Evolutionary conservation across 2,797 vertebrate genomes (phyloP).

Genomic region (Pangasius krempfi): DNA sequence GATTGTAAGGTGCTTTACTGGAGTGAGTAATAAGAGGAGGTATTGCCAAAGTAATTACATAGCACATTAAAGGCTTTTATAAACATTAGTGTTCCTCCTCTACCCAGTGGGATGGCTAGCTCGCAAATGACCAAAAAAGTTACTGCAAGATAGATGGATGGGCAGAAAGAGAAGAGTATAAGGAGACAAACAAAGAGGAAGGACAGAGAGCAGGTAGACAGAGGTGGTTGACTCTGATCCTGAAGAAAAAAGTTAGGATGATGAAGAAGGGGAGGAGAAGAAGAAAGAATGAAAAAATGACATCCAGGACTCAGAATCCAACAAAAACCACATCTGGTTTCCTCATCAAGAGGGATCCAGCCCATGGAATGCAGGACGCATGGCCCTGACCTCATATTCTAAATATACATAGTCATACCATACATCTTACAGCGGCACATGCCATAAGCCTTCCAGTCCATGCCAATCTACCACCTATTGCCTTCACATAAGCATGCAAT

Average conservation of each 20-base stretch:
- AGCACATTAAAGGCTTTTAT: slow-evolving; percentile 81
- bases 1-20: slow-evolving; percentile 76
- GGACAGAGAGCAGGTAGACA: slow-evolving; percentile 40
- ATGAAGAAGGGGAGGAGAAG: slow-evolving; percentile 52
- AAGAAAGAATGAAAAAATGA: slow-evolving; percentile 61
- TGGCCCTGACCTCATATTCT: slow-evolving; percentile 63
- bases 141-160: slow-evolving; percentile 22
- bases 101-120: slow-evolving; percentile 73
- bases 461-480: slow-evolving; percentile 37
- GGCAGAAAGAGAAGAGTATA: slow-evolving; percentile 48
- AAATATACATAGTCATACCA: slow-evolving; percentile 64
- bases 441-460: slow-evolving; percentile 35
- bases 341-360: slow-evolving; percentile 69
- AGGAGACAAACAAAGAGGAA: slow-evolving; percentile 56
- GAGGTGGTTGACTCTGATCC: slow-evolving; percentile 7
- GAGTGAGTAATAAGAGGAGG: slow-evolving; percentile 77
- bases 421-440: slow-evolving; percentile 57
- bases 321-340: slow-evolving; percentile 78
- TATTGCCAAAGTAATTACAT: slow-evolving; percentile 81
- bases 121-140: slow-evolving; percentile 45
- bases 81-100: slow-evolving; percentile 79
- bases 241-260: slow-evolving; percentile 21
- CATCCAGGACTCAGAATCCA: slow-evolving; percentile 67
- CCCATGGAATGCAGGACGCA: slow-evolving; percentile 57
- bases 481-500: slow-evolving; percentile 29